Conservation (phyloP, 2,888 invertebrate species). For the Andrena flavipes region DNA sequence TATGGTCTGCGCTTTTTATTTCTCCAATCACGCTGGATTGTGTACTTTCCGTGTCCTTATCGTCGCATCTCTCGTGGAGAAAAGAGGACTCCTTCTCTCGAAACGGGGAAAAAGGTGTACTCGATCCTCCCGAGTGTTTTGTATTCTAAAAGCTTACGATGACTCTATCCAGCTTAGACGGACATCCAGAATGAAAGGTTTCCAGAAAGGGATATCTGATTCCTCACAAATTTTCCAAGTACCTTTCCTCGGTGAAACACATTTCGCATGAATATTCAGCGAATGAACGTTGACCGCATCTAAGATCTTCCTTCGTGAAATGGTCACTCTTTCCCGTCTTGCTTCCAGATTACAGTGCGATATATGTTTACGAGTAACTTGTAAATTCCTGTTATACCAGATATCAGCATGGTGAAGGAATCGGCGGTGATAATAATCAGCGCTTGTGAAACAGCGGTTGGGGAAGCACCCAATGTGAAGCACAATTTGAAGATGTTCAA, state of each 20-base stretch:
- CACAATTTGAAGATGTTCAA: slow-evolving; percentile 75
- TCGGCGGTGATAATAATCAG: slow-evolving; percentile 79
- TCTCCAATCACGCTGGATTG: slow-evolving; percentile 23
- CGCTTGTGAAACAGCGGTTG: slow-evolving; percentile 65
- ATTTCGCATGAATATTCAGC: slow-evolving; percentile 44
- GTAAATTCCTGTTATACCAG: slow-evolving; percentile 52
- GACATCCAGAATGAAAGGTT: slow-evolving; percentile 38
- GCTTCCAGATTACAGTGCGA: neutral
- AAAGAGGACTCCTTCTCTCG: slow-evolving; percentile 5
- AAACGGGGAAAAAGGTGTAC: slow-evolving; percentile 15
- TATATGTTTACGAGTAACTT: neutral
- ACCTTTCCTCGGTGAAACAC: slow-evolving; percentile 31
- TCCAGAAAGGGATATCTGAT: slow-evolving; percentile 46
- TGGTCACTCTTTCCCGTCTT: neutral
- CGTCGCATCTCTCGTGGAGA: slow-evolving; percentile 57
- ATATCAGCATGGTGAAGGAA: slow-evolving; percentile 76
- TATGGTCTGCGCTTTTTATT: slow-evolving; percentile 52
- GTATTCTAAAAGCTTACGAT: slow-evolving; percentile 63
- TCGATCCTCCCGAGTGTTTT: slow-evolving; percentile 51
- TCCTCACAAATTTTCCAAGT: slow-evolving; percentile 46
- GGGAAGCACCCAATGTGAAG: slow-evolving; percentile 70
- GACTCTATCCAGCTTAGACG: slow-evolving; percentile 38
- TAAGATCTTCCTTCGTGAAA: too few relatives aligned
- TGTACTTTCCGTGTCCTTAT: slow-evolving; percentile 61
- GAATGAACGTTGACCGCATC: neutral